Evolutionary conservation across 1,140 invertebrate genomes (phyloP), one percentile per base, ranked within the genome.

Genomic region (Littorina saxatilis): DNA sequence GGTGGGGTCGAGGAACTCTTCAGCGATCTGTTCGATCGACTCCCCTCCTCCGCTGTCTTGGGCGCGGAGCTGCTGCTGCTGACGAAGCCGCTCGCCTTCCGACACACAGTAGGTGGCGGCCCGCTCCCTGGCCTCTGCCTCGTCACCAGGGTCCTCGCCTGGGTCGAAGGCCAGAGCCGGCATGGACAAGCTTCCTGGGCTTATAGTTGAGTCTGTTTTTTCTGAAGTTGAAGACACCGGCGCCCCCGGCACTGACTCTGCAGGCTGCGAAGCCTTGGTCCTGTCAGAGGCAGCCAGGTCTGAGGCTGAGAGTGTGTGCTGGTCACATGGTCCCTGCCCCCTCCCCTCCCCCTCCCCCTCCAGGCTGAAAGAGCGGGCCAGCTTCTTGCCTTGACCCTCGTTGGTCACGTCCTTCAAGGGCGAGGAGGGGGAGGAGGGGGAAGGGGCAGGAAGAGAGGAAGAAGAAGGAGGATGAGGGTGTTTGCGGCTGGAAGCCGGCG

Each of bases 351-450:
- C 83, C 17, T 5, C 29, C n/a, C 37, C 47, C 20, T 81, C 74
- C 27, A 3, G 82, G 77, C 80, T 76, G 82, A 87, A 89, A 27
- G 84, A 84, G 74, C 89, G 83, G 5, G 87, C 72, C 35, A 90
- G 73, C 70, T 86, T 83, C 80, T 88, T 87, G 1, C 87, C 88
- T 55, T 87, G 85, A 47, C 85, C 86, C 66, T 85, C 88, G 82
- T 89, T 89, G 66, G 88, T 89, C 27, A 89, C 58, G 80, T 90
- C 90, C 80, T 86, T 88, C 43, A 89, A 84, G 20, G 89, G 90
- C 70, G 83, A 66, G 80, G 39, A 79, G 20, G 35, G 35, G 29
- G 76, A 78, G 76, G 82, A 83, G 29, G 72, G 70, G 43, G 43
- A 47, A 47, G 43, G 43, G 17, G 43, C 43, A n/a, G n/a, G n/a